Evolutionary conservation across 2,113 vertebrate species (phyloP).

Genomic region (Electrona antarctica): DNA sequence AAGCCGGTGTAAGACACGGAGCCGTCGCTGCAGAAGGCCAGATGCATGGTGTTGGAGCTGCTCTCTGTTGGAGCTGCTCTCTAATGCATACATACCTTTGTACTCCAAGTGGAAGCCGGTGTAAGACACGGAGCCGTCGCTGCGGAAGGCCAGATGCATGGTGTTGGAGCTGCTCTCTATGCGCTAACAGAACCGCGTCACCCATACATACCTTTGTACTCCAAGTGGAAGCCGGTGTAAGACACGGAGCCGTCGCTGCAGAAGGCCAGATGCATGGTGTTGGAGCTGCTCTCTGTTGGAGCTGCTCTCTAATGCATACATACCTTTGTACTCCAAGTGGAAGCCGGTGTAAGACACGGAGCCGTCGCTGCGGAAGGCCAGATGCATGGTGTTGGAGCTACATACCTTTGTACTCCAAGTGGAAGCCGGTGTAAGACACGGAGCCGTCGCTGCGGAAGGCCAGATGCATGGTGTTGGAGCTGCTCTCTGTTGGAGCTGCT

Average conservation of each 20-base stretch:
- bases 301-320: no score
- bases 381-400: slow-evolving; percentile 94
- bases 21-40: no score
- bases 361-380: slow-evolving; percentile 97
- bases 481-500: no score
- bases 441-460: slow-evolving; percentile 98
- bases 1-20: no score
- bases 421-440: slow-evolving; percentile 97
- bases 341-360: slow-evolving; percentile 98
- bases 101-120: not conserved
- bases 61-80: no score
- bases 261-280: not conserved
- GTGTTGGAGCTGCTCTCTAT: no score
- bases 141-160: not conserved
- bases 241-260: not conserved
- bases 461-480: slow-evolving; percentile 94
- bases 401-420: slow-evolving; percentile 98
- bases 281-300: slow-evolving; percentile 84
- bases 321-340: slow-evolving; percentile 99
- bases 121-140: not conserved
- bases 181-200: no score
- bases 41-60: not conserved
- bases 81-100: no score
- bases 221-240: not conserved
- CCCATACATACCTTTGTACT: no score